Evolutionary conservation across 2,888 invertebrate species (phyloP), one percentile per base, ranked within the genome.

Genomic region (Volucella inanis): DNA sequence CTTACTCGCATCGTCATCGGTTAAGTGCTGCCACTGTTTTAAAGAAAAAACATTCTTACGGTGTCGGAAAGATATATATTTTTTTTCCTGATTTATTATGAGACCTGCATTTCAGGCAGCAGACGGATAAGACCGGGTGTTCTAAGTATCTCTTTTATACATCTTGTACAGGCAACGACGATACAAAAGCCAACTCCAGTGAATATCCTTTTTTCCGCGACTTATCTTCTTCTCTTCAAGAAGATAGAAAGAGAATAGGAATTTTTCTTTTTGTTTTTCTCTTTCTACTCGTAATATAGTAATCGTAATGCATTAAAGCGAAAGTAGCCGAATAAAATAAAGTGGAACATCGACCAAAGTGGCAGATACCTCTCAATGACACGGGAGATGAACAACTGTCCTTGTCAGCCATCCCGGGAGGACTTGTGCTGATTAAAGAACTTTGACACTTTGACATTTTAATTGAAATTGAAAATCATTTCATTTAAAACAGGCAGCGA

Each of bases 391-490:
- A 84, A 74, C 83, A 74, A 41, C 62, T 59, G 59, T 79, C 78
- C 45, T 47, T 68, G 65, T 15, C 22, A 59, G 22, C 15, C 11
- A 14, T 49, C 22, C 39, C 4, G 9, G 10, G 12, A 8, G 14
- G 50, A 45, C 31, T 52, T n/a, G 57, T 57, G 50, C 68, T 41
- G 52, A 74, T 68, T 72, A 22, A 71, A n/a, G n/a, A n/a, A 57
- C 78, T 68, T 79, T 79, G 75, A 79, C 79, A 75, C 79, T 79
- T 79, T 43, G 79, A 65, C 74, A 59, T 75, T 84, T 79, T 79
- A 84, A 79, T 84, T 79, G 83, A 82, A 82, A 72, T 77, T 83
- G 72, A 64, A 83, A 31, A 70, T 75, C 65, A 75, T 75, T 79
- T 47, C 64, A 64, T 78, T 83, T 57, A 68, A 62, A 15, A 50